A percentile compares a stretch with the other conserved stretches of the same genome.
Evolutionary conservation across 1,140 invertebrate genomes (phyloP).

Genomic region (Calycopis cecrops): DNA sequence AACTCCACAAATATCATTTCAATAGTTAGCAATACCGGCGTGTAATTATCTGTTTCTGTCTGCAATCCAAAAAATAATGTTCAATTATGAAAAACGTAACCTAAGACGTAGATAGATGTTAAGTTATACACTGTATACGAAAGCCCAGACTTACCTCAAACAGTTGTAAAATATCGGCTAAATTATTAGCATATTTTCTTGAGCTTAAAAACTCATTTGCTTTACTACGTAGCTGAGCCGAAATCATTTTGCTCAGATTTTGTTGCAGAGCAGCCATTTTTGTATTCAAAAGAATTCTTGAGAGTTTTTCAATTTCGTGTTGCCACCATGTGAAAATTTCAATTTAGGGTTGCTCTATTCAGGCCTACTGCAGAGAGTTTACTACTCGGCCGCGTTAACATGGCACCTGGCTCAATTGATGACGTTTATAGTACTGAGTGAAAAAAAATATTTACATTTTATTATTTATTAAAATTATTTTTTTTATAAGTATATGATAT

Average conservation of each 20-base stretch:
- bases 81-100: constrained; percentile 46
- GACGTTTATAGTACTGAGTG: no score
- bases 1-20: constrained; percentile 82
- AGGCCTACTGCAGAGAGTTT: no score
- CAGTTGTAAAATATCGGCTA: constrained; percentile 78
- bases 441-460: no score
- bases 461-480: no score
- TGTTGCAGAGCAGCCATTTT: constrained; percentile 63
- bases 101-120: constrained; percentile 51
- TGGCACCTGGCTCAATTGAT: no score
- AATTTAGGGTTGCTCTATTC: no score
- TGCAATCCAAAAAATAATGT: constrained; percentile 51
- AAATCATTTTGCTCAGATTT: constrained; percentile 68
- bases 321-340: constrained; percentile 2
- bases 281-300: constrained; percentile 53
- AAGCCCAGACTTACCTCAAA: constrained; percentile 73
- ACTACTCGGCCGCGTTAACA: no score
- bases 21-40: constrained; percentile 77
- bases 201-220: constrained; percentile 80
- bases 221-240: constrained; percentile 76
- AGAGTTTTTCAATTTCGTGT: constrained; percentile 21
- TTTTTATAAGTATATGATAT: no score
- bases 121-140: constrained; percentile 17
- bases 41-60: constrained; percentile 71
- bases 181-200: constrained; percentile 78